phyloP scores from a whole-genome alignment of 2,797 vertebrate genomes.

The Diplodus sargus region DNA sequence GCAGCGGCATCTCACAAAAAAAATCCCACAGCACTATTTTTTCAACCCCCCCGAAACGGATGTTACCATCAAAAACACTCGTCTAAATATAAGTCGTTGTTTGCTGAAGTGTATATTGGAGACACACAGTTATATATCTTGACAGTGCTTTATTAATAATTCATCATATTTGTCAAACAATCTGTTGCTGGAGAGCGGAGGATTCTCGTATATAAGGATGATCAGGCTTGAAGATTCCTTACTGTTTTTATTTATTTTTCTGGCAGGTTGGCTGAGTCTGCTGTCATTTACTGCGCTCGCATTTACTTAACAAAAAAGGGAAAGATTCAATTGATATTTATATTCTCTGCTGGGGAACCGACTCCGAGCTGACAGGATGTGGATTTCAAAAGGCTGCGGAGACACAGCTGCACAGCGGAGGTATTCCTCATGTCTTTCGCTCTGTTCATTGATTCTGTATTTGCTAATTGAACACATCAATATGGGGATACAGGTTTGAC shows the following conservation, averaged over 20 bases:
- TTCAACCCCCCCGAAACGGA: conserved; percentile 4
- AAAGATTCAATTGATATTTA: conserved; percentile 5
- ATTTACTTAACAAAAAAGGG: not conserved
- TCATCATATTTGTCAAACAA: conserved; percentile 63
- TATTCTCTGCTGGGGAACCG: conserved; percentile 1
- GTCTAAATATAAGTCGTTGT: conserved; percentile 57
- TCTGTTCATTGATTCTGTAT: not conserved
- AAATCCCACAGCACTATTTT: conserved; percentile 7
- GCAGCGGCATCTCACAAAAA: conserved; percentile 32
- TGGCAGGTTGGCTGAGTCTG: not conserved
- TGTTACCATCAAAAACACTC: conserved; percentile 26
- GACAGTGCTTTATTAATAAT: conserved; percentile 66
- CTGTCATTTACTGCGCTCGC: not conserved
- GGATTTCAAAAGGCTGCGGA: not conserved
- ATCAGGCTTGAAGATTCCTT: conserved; percentile 12
- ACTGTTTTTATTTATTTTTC: not conserved
- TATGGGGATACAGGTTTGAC: not conserved
- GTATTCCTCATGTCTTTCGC: not conserved
- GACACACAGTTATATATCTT: conserved; percentile 40
- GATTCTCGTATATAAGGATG: conserved; percentile 12
- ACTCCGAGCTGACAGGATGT: not conserved
- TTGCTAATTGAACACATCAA: not conserved
- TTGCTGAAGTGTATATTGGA: conserved; percentile 38
- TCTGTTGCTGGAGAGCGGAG: not conserved
- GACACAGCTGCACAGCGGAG: not conserved